A percentile compares a stretch with the other conserved stretches of the same genome.
Conservation (phyloP, 2,113 vertebrate species). For the Mobula hypostoma region DNA sequence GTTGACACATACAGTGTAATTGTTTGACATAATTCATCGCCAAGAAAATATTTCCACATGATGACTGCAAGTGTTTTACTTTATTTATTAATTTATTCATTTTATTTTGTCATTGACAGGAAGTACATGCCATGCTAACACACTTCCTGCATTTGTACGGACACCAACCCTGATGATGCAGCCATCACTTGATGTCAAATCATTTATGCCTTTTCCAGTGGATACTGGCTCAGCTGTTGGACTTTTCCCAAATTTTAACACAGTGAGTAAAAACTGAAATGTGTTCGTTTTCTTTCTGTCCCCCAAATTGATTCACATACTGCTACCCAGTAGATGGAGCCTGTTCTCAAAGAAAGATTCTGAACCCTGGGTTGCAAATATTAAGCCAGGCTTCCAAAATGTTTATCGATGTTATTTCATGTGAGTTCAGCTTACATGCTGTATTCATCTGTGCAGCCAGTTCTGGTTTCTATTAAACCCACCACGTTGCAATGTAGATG, state of each 20-base stretch:
- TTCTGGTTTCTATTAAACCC: constrained; percentile 4
- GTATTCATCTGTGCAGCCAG: constrained; percentile 2
- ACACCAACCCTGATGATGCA: constrained; percentile 82
- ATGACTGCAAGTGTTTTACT: constrained; percentile 14
- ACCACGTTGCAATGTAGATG: constrained; percentile 38
- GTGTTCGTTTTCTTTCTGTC: constrained; percentile 34
- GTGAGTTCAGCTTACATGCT: neutral
- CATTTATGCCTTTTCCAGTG: constrained; percentile 81
- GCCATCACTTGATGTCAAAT: constrained; percentile 79
- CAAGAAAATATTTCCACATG: neutral
- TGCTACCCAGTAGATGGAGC: constrained; percentile 36
- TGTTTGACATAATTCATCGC: neutral
- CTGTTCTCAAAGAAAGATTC: constrained; percentile 1
- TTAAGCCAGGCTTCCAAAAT: constrained; percentile 13
- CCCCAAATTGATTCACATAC: neutral
- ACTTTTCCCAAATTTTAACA: constrained; percentile 95
- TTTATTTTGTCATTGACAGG: constrained; percentile 52
- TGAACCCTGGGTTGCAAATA: neutral
- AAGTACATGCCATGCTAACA: constrained; percentile 63
- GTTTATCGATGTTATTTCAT: constrained; percentile 23
- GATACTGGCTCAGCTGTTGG: constrained; percentile 77
- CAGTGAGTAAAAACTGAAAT: constrained; percentile 64
- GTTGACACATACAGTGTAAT: neutral
- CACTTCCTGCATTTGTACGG: constrained; percentile 74
- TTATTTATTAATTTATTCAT: constrained; percentile 23